Evolutionary conservation across 2,888 invertebrate species (phyloP).

Genomic region (Byasa hedistus): DNA sequence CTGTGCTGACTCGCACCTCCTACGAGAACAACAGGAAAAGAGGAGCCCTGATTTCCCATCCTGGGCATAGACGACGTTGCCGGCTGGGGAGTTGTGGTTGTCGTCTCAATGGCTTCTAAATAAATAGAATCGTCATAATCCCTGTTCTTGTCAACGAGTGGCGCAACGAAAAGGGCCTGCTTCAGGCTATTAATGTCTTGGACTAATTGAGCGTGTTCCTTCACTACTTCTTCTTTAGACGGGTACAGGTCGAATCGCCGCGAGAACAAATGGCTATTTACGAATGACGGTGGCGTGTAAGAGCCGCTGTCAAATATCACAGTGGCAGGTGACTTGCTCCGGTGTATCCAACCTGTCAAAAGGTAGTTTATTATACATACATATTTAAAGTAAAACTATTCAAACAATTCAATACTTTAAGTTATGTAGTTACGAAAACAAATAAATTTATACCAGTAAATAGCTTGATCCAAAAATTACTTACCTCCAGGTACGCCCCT

Average conservation of each 20-base stretch:
- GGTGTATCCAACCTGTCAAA: conserved; percentile 42
- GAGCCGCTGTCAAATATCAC: conserved; percentile 38
- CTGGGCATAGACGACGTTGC: conserved; percentile 34
- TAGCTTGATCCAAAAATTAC: neutral
- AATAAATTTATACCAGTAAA: too few species aligned
- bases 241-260: conserved; percentile 46
- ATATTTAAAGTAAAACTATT: too few species aligned
- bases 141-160: conserved; percentile 47
- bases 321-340: conserved; percentile 32
- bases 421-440: too few species aligned
- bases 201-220: conserved; percentile 71
- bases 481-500: neutral
- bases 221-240: conserved; percentile 55
- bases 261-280: conserved; percentile 30
- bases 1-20: conserved; percentile 63
- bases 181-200: conserved; percentile 70
- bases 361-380: neutral
- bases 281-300: conserved; percentile 32
- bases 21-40: conserved; percentile 58
- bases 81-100: conserved; percentile 47
- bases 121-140: conserved; percentile 72
- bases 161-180: conserved; percentile 55
- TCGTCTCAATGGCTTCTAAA: conserved; percentile 65
- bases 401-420: too few species aligned
- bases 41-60: conserved; percentile 42